These are phyloP conservation scores for Epinotia ramella DNA, from an alignment of 2,888 invertebrate species.

Conservation along the genomic window DNA sequence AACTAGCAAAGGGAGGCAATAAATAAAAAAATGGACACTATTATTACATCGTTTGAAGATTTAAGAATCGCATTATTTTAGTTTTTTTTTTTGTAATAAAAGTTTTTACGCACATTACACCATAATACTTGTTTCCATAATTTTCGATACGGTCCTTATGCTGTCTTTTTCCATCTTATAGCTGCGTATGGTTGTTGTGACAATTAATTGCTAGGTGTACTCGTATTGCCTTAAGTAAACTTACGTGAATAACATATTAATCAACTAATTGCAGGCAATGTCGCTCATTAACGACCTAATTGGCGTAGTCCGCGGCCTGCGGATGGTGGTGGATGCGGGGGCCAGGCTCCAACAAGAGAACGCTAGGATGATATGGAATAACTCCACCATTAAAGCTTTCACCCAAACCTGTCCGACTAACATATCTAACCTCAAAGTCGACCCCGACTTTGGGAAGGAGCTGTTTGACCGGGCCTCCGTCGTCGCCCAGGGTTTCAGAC, in stretches of 20 bases:
- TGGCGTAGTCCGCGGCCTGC: conserved; percentile 88
- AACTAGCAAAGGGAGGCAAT: no score
- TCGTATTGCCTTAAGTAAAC: neutral
- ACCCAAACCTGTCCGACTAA: conserved; percentile 70
- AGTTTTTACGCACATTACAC: no score
- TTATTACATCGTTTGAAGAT: no score
- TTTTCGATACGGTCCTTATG: no score
- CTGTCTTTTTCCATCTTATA: no score
- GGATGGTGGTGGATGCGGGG: conserved; percentile 88
- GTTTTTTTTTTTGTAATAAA: no score
- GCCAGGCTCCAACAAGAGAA: conserved; percentile 87
- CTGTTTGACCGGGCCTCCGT: conserved; percentile 87
- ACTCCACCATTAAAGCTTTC: conserved; percentile 87
- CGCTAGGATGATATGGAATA: conserved; percentile 87
- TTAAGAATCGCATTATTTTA: no score
- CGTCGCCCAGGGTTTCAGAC: conserved; percentile 89
- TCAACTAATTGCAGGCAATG: conserved; percentile 78
- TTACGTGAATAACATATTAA: conserved; percentile 52
- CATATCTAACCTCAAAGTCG: conserved; percentile 62
- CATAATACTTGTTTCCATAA: no score
- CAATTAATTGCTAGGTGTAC: no score
- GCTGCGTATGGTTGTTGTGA: no score
- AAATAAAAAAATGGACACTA: no score
- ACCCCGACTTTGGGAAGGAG: conserved; percentile 67
- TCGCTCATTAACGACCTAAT: conserved; percentile 87